Conservation (phyloP, 2,888 invertebrate genomes). For the Lamellibrachia columna region DNA sequence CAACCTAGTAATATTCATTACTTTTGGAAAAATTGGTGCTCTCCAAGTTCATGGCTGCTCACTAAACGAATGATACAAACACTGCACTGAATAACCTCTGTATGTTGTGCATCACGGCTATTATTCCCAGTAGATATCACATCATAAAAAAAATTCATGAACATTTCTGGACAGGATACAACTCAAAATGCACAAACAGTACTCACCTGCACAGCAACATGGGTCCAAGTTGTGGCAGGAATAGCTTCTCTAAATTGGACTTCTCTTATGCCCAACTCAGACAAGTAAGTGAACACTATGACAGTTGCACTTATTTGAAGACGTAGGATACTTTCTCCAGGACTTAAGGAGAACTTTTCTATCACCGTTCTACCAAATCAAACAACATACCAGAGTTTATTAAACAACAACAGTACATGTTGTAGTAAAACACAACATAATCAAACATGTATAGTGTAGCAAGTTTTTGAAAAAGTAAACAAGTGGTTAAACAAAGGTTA, state of each 20-base stretch:
- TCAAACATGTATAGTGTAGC: neutral
- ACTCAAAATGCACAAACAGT: neutral
- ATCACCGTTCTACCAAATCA: constrained; percentile 52
- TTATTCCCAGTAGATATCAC: no score
- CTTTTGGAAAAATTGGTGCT: no score
- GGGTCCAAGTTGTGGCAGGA: constrained; percentile 52
- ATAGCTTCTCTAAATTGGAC: constrained; percentile 49
- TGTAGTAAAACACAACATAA: neutral
- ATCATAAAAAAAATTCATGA: neutral
- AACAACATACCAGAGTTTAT: neutral
- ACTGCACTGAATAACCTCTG: no score
- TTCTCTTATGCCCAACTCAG: constrained; percentile 40
- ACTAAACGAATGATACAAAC: no score
- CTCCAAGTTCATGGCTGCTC: no score
- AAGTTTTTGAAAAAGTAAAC: neutral
- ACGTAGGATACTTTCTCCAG: constrained; percentile 47
- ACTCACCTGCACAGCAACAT: constrained; percentile 58
- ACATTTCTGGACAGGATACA: neutral
- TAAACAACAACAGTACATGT: neutral
- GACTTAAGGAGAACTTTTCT: constrained; percentile 49
- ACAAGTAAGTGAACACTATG: constrained; percentile 50
- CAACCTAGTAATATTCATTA: no score
- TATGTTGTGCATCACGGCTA: no score
- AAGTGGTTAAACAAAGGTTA: constrained; percentile 18
- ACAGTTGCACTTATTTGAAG: constrained; percentile 43